Base-by-base conservation (phyloP, 2,888 invertebrate species). In the Euplagia quadripunctaria region DNA sequence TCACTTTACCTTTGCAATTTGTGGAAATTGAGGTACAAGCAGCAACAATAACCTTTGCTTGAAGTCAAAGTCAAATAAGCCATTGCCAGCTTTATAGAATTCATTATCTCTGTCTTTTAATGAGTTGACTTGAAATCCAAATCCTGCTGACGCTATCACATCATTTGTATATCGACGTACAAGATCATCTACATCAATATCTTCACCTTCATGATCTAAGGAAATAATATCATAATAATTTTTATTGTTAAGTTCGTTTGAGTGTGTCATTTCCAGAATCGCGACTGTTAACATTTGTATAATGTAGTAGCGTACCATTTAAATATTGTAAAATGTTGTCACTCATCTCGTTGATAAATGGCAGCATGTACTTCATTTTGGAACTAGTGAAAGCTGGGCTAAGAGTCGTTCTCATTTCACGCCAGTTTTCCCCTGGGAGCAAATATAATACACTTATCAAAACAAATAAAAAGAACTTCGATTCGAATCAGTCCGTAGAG, bases 111-210 rank as follows among this genome's bases (percentile, higher is more conserved):
- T 92, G 46, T 97, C 92, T 65, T 92, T 91, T 51, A 97, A 75
- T 0, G 97, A 97, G 85, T 97, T 94, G 0, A 96, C 94, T 75
- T 94, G 89, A 0, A 96, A 90, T 0, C 97, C 97, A 77, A 97
- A 97, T 0, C 96, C 96, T 4, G 95, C 91, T 0, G 96, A 96
- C 0, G 97, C 97, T 31, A 97, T 97, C 31, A 97, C 96, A 85
- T 97, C 97, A 82, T 94, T 97, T 0, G 96, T 94, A 79, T 96
- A 97, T 2, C 96, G 93, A 1, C 96, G 94, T 69, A 95, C 94
- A 3, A 94, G 72, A 71, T 96, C 96, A 42, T 94, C 94, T 0
- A 94, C 88, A 51, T 96, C 94, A 0, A 96, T 79, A 16, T 90
- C 90, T 74, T 90, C 86, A 2, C 81, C 80, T 7, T 79, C 71